A percentile compares a stretch with the other conserved stretches of the same genome.
Conservation (phyloP, 2,888 invertebrate species). For the Oithona nana region DNA sequence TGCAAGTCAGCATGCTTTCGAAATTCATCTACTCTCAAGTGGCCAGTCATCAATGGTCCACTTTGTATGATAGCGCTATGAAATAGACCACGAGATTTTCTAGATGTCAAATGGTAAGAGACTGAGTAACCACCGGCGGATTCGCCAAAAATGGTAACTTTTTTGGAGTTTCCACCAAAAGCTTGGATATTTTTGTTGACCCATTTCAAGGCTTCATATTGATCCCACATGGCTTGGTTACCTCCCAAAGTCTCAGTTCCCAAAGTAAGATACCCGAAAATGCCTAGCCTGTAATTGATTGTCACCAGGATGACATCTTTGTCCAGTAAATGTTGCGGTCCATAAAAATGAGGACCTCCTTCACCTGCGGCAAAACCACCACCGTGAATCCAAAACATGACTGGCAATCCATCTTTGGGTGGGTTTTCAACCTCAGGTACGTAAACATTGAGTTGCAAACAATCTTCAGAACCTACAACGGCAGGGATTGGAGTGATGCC, state of each 20-base stretch:
- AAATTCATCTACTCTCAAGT: not conserved
- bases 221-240: conserved; percentile 9
- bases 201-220: conserved; percentile 1
- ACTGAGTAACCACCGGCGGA: not conserved
- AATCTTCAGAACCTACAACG: not conserved
- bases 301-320: conserved; percentile 9
- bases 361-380: not conserved
- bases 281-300: not conserved
- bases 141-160: conserved; percentile 1
- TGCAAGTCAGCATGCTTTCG: not conserved
- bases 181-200: not conserved
- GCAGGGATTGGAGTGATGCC: not conserved
- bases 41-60: not conserved
- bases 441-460: not conserved
- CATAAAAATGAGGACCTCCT: not conserved
- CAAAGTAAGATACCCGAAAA: conserved; percentile 8
- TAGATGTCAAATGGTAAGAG: not conserved
- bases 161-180: conserved; percentile 1
- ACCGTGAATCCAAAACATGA: conserved; percentile 7
- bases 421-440: not conserved
- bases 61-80: not conserved
- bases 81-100: not conserved
- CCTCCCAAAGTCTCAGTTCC: not conserved
- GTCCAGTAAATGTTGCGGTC: conserved; percentile 1
- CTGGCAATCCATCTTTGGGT: not conserved